Base-by-base conservation (phyloP, 1,140 invertebrate species). In the Aphaenogaster floridana region DNA sequence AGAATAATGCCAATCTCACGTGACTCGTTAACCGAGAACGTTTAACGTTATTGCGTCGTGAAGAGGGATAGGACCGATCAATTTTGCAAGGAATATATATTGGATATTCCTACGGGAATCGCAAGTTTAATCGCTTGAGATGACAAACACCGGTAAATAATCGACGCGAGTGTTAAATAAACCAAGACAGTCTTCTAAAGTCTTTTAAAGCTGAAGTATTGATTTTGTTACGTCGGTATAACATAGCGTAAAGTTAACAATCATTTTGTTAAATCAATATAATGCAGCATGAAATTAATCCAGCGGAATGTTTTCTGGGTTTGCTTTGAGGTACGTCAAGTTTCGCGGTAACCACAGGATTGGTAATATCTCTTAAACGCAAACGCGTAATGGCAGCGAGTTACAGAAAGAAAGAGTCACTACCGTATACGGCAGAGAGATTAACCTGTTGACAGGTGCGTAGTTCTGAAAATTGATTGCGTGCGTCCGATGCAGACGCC, bases 361-460 rank as follows among this genome's bases (percentile, higher is more conserved):
- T 9, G 6, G 54, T 13, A 50, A n/a, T 42, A 8, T 3, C 17
- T 6, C 42, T 59, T 72, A 59, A 83, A 45, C 34, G 15, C 21
- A 59, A 72, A 83, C 21, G 39, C 9, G 63, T 11, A 28, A 71
- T 11, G 66, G 48, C 42, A 11, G 50, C 50, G 42, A 76, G 9
- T 61, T 15, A 5, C 13, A 8, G 28, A 42, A 52, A 68, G 66
- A 57, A 63, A 66, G 68, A 28, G 9, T 76, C 21, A 39, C 13
- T 28, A 2, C 1, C 17, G 1, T 36, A n/a, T 34, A 17, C 7
- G 13, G 71, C 17, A 45, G 69, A 61, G 68, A 21, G 85, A 91
- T 90, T 88, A 85, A 86, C 63, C 77, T 45, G 81, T 78, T 88
- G 81, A 86, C 78, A 50, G 39, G 83, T 86, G 80, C 87, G 90